Evolutionary conservation across 2,113 vertebrate genomes (phyloP).

Genomic region (Crotophaga sulcirostris): DNA sequence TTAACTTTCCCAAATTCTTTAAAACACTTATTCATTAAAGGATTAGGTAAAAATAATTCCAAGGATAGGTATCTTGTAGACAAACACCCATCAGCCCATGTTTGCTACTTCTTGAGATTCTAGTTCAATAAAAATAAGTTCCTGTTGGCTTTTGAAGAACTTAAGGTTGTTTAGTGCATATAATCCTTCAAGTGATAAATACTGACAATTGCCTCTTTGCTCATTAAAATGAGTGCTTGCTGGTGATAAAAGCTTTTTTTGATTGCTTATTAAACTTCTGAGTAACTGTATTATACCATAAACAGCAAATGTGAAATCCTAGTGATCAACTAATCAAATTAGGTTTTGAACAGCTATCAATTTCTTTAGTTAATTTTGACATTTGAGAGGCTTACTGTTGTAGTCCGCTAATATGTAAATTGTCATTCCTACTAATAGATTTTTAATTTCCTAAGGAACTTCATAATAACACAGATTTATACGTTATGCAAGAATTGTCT

Average conservation of each 20-base stretch:
- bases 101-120: background rate
- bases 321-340: background rate
- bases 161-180: background rate
- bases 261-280: background rate
- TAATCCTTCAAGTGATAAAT: background rate
- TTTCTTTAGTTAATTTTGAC: background rate
- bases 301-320: background rate
- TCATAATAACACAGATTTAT: background rate
- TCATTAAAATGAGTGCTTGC: background rate
- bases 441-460: background rate
- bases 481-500: background rate
- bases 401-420: background rate
- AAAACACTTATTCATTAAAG: background rate
- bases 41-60: background rate
- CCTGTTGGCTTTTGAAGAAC: background rate
- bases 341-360: background rate
- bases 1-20: background rate
- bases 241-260: background rate
- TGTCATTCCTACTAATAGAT: background rate
- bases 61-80: background rate
- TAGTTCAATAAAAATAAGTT: background rate
- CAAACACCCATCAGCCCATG: background rate
- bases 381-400: background rate
- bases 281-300: no score
- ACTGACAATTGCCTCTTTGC: background rate